Evolutionary conservation across 1,140 invertebrate genomes (phyloP), one percentile per base, ranked within the genome.

Genomic region (Panulirus ornatus): DNA sequence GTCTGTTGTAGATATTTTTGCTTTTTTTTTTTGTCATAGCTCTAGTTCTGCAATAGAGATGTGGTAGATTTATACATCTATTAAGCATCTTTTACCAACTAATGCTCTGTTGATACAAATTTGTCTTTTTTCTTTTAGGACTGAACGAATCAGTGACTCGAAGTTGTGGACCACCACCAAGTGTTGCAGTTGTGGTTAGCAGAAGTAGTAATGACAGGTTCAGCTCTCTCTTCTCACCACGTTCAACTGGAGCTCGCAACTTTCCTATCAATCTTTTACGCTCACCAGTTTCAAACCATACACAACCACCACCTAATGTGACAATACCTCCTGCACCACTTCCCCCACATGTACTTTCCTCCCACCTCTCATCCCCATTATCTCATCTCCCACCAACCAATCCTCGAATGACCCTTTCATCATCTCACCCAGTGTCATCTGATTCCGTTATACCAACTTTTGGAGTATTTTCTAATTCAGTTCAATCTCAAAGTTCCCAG

Each of bases 191-290:
- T 22, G 79, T 73, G 19, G 88, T 75, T 44, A 89, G 66, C 34
- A 82, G 88, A 71, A 89, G 66, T 36, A 83, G 40, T 70, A 89
- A 58, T 76, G 88, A 89, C 44, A 83, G 88, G 34, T 89, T 89
- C 66, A 89, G 79, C 34, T 83, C 88, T 9, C 38, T 89, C 9
- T 83, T 89, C 51, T 73, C 88, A 6, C 81, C 81, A 38, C 79
- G 71, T 30, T 83, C 88, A 6, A 30, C 83, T 51, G 27, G 79
- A 9, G 76, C 42, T 6, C 40, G 30, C 0, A 38, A 79, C 27
- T 89, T 82, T 36, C 79, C 88, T 34, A 44, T 83, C 19, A 89
- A 34, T 63, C 70, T 81, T 19, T 44, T 83, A 5, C 40, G 88
- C 5, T 85, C 83, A 11, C 85, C 85, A 19, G 9, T 75, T 22